Evolutionary conservation across 2,888 invertebrate species (phyloP).

Genomic region (Tenodera sinensis): DNA sequence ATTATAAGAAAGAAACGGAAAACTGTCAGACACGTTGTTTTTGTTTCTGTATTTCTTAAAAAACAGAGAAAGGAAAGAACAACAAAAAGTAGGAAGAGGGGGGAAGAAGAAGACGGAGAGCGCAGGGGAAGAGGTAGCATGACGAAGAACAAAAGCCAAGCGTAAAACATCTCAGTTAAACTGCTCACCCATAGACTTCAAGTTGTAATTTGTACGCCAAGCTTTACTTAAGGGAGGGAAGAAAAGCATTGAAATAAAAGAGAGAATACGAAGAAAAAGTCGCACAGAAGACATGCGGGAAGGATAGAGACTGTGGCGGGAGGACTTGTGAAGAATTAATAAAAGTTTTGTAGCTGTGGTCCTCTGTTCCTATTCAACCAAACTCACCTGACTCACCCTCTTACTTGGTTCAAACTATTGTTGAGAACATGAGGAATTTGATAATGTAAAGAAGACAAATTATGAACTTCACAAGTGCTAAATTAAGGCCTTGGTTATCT

Average conservation of each 20-base stretch:
- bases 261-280: not conserved
- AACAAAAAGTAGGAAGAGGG: not conserved
- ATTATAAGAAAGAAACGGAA: conserved; percentile 21
- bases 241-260: not conserved
- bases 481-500: not conserved
- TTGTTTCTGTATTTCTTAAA: conserved; percentile 21
- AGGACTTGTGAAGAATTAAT: conserved; percentile 1
- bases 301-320: not conserved
- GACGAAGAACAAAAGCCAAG: conserved; percentile 17
- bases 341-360: conserved; percentile 18
- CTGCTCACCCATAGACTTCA: conserved; percentile 20
- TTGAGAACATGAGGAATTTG: not conserved
- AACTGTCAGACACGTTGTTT: conserved; percentile 27
- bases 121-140: conserved; percentile 19
- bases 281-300: not conserved
- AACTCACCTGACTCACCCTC: not conserved
- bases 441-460: not conserved
- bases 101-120: conserved; percentile 5
- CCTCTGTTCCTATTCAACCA: not conserved
- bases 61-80: not conserved
- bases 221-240: conserved; percentile 6
- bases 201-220: conserved; percentile 24
- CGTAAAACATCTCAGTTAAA: conserved; percentile 19
- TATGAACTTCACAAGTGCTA: not conserved
- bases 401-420: too few species aligned